Conservation (phyloP, 2,888 invertebrate species). For the Ochlodes sylvanus region DNA sequence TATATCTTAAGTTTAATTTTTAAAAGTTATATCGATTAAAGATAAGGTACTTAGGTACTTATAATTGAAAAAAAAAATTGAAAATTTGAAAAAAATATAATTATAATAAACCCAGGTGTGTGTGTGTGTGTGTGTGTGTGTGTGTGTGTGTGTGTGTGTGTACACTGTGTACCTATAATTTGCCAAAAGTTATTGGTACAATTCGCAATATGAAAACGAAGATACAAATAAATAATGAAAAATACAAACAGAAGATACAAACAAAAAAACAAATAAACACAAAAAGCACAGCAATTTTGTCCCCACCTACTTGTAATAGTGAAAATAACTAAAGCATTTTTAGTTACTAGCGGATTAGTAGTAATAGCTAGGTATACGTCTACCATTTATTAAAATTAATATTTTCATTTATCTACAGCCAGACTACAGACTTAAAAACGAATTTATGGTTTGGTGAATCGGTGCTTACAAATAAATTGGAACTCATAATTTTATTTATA, state of each 20-base stretch:
- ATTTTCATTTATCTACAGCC: neutral
- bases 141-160: too few relatives aligned
- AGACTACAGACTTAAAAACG: neutral
- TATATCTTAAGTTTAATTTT: too few relatives aligned
- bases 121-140: too few relatives aligned
- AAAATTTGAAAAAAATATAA: too few relatives aligned
- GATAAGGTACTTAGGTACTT: too few relatives aligned
- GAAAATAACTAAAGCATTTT: slow-evolving; percentile 4
- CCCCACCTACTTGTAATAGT: neutral
- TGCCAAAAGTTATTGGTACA: too few relatives aligned
- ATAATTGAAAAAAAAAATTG: too few relatives aligned
- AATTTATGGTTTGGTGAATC: neutral
- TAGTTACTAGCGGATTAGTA: neutral
- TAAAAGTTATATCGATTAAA: too few relatives aligned
- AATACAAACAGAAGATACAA: too few relatives aligned
- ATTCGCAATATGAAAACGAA: neutral
- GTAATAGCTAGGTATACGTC: neutral
- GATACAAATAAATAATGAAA: neutral
- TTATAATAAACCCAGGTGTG: too few relatives aligned
- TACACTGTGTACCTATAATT: too few relatives aligned
- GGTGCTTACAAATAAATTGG: neutral
- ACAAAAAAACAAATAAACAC: neutral
- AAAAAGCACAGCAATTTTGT: neutral
- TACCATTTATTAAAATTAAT: neutral
- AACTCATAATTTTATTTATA: neutral